These are phyloP conservation scores for Scaptomyza caliginosa DNA, from an alignment of 2,888 invertebrate species.

Conservation along the genomic window DNA sequence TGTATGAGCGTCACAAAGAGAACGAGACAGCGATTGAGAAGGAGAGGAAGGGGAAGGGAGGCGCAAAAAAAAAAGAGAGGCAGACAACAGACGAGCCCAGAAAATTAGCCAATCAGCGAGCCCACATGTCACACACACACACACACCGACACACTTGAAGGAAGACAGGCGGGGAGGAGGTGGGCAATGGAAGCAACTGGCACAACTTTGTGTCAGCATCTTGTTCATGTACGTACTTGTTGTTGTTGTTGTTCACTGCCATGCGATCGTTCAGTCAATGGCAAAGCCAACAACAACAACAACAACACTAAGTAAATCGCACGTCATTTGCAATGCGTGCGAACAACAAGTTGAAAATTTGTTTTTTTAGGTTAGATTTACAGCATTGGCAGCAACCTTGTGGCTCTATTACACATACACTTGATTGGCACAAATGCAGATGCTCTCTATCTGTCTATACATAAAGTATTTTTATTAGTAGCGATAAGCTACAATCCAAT, in stretches of 20 bases:
- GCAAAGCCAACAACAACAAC: slow-evolving; percentile 33
- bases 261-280: slow-evolving; percentile 39
- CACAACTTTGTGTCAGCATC: slow-evolving; percentile 25
- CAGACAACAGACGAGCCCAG: slow-evolving; percentile 66
- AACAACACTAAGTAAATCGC: slow-evolving; percentile 4
- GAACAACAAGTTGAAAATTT: slow-evolving; percentile 44
- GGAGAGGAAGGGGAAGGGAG: no score
- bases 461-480: background rate
- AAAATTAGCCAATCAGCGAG: slow-evolving; percentile 67
- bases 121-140: slow-evolving; percentile 22
- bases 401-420: slow-evolving; percentile 16
- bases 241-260: slow-evolving; percentile 15
- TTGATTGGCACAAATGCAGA: background rate
- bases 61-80: no score
- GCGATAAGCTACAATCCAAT: background rate
- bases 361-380: slow-evolving; percentile 29
- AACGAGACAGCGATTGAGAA: background rate
- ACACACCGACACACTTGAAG: no score
- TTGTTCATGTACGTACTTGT: slow-evolving; percentile 20
- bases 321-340: slow-evolving; percentile 36
- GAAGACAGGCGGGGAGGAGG: background rate
- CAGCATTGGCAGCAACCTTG: slow-evolving; percentile 37
- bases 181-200: background rate
- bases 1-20: background rate
- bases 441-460: background rate